Evolutionary conservation across 2,888 invertebrate genomes (phyloP).

Genomic region (Euzophera pinguis): DNA sequence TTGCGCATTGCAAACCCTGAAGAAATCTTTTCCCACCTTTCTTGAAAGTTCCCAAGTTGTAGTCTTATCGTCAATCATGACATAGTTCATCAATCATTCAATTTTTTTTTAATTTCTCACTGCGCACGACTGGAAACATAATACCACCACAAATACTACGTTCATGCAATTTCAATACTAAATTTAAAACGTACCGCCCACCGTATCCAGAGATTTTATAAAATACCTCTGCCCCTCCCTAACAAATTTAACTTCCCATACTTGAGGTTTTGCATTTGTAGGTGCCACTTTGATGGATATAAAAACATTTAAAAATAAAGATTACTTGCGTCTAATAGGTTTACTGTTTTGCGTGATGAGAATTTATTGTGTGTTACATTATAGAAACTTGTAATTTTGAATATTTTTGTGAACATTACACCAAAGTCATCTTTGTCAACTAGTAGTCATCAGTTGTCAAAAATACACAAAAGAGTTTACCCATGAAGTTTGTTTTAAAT

Average conservation of each 20-base stretch:
- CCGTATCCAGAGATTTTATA: conserved; percentile 53
- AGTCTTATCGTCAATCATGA: too few species aligned
- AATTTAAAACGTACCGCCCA: conserved; percentile 46
- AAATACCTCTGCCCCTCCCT: conserved; percentile 61
- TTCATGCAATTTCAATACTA: not conserved
- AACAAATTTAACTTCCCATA: conserved; percentile 60
- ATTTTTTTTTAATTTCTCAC: too few species aligned
- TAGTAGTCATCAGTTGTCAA: not conserved
- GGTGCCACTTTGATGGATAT: conserved; percentile 56
- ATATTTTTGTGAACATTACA: conserved; percentile 5
- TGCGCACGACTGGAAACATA: too few species aligned
- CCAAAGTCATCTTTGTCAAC: not conserved
- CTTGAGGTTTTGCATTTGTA: conserved; percentile 40
- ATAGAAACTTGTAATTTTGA: conserved; percentile 11
- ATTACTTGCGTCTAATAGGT: not conserved
- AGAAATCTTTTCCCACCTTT: too few species aligned
- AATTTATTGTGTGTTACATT: conserved; percentile 5
- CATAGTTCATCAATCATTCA: too few species aligned
- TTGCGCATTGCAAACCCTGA: too few species aligned
- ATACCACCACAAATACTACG: too few species aligned
- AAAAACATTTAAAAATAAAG: not conserved
- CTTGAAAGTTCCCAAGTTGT: too few species aligned
- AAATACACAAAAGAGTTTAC: not conserved
- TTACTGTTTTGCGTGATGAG: not conserved
- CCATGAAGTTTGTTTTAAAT: not conserved